Evolutionary conservation across 2,888 invertebrate genomes (phyloP), one percentile per base, ranked within the genome.

Genomic region (Eupithecia pulchellata): DNA sequence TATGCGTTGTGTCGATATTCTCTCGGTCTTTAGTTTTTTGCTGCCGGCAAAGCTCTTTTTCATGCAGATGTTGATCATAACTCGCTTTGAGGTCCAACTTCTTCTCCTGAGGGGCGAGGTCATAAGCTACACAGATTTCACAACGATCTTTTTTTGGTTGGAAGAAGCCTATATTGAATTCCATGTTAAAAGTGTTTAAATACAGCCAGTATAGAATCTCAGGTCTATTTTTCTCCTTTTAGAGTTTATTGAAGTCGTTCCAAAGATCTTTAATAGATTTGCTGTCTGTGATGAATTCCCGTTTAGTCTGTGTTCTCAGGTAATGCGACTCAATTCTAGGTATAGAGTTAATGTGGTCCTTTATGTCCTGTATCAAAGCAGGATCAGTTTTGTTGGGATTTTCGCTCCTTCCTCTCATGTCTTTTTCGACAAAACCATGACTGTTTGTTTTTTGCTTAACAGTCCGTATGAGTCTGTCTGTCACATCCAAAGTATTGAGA

Each of bases 401-500:
- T 20, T n/a, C 8, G 20, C 8, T n/a, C 64, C 39, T 75, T 74
- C 67, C 78, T 73, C 67, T 69, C 74, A 5, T 75, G 64, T 65
- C 64, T 17, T 30, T 30, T n/a, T 52, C 64, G 25, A 52, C 29
- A 25, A 64, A 29, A 64, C 64, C 64, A 2, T 64, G 52, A 17
- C 52, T 52, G 32, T 52, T 52, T 8, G 64, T 64, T 64, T 64
- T 64, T 67, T 64, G 74, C 36, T 72, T 79, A 64, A 79, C 78
- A 63, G 72, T 77, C 60, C 64, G 30, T 78, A 64, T n/a, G 6
- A 30, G 64, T 52, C 64, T 47, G 64, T 52, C 64, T 47, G 52
- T 52, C 32, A 64, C 32, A 42, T 64, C 52, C 20, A 52, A 52
- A 52, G 52, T 52, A 52, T 32, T 32, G 32, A 32, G 3, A 32